Evolutionary conservation across 2,888 invertebrate genomes (phyloP), one percentile per base, ranked within the genome.

Genomic region (Drosophila paramelanica): DNA sequence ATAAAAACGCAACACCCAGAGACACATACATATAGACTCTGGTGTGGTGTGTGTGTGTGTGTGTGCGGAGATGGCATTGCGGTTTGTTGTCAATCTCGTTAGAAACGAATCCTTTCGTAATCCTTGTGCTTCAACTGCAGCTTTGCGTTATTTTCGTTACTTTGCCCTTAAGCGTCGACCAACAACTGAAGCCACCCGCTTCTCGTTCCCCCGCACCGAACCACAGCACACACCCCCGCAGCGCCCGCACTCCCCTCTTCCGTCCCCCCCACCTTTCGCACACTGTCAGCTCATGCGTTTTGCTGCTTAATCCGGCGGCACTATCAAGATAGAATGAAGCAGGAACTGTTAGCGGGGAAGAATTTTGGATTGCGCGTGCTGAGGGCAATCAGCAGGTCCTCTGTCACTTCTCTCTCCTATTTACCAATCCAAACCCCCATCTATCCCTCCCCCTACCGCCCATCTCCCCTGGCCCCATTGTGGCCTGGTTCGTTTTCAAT

Each of bases 91-190:
- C 83, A 84, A 84, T 84, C 88, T 84, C 88, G 83, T 84, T 84
- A 84, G 87, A 88, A 84, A 86, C 80, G 83, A 84, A 84, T 84
- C 83, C 88, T 84, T 84, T 84, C 86, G 88, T 84, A 84, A 84
- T 84, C 83, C 83, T 73, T 82, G 86, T 82, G 86, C 83, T 84
- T 88, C 83, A 82, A 67, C 73, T 84, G 88, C 86, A 82, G 88
- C 86, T 82, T 79, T 85, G 66, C 79, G 76, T 76, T 81, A 73
- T 77, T 77, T 76, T 82, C 69, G 73, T 81, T 70, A 72, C 76
- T 76, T 67, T 75, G 76, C 74, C 67, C 65, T 77, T 60, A 70
- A 62, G 71, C 75, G 68, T 50, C 59, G 62, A 64, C 68, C 68
- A 73, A 68, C 78, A 77, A 64, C 74, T 42, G 51, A 46, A 61